A percentile compares a stretch with the other conserved stretches of the same genome.
phyloP scores from a whole-genome alignment of 2,888 invertebrate genomes.

The Erebia ligea region DNA sequence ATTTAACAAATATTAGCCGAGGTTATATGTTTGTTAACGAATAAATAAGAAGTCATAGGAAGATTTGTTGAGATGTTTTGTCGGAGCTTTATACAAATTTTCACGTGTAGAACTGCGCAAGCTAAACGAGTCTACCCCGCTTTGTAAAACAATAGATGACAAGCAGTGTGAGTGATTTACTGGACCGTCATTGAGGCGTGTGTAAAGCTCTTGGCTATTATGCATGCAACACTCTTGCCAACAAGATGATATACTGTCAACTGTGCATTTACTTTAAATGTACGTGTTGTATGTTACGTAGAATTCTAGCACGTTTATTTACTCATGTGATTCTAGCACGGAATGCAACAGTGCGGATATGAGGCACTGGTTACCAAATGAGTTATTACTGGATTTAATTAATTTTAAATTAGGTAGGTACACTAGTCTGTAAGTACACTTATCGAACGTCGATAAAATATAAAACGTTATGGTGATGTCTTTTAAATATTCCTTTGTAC shows the following conservation, averaged over 20 bases:
- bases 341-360: background rate
- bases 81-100: background rate
- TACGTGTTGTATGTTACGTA: background rate
- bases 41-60: background rate
- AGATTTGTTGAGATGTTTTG: background rate
- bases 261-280: background rate
- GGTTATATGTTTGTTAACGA: background rate
- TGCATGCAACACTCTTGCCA: constrained; percentile 4
- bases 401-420: too few species aligned
- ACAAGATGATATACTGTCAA: background rate
- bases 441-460: too few species aligned
- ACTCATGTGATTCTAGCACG: too few species aligned
- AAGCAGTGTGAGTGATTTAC: constrained; percentile 27
- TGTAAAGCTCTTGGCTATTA: constrained; percentile 14
- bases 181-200: constrained; percentile 19
- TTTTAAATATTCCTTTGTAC: too few species aligned
- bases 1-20: too few species aligned
- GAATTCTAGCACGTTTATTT: too few species aligned
- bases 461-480: too few species aligned
- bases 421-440: too few species aligned
- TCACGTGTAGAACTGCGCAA: background rate
- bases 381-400: too few species aligned
- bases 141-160: constrained; percentile 30
- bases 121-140: constrained; percentile 19
- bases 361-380: too few species aligned